Evolutionary conservation across 2,888 invertebrate species (phyloP), one percentile per base, ranked within the genome.

Genomic region (Meganola albula): DNA sequence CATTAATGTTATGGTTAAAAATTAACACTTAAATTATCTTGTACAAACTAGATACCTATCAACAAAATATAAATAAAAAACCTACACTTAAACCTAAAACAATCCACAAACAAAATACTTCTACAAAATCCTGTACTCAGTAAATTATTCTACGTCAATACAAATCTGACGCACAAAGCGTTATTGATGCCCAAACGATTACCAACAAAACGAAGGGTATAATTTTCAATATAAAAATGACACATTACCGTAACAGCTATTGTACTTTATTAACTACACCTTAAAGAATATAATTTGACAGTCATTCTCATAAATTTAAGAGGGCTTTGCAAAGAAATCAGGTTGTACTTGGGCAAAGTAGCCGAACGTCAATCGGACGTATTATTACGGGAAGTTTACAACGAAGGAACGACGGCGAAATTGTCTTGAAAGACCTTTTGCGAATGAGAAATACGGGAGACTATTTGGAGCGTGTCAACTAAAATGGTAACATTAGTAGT

Each of bases 271-370:
- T 70, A 70, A 68, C 65, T 56, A 57, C 44, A 48, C 41, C 40
- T n/a, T n/a, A n/a, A 54, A 54, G 64, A 65, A 65, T 64, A 68
- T 74, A 73, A 78, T 75, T 71, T 75, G 74, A 77, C 71, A 73
- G 68, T 66, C 61, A 61, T 69, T 71, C 59, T 53, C 66, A 65
- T 77, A 76, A 77, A 73, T 75, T 76, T 50, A 36, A 21, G 32
- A 49, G 38, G 45, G 44, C 41, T 57, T 51, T 55, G 48, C 45
- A 48, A 50, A 51, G 53, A 63, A 58, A 55, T 60, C 56, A 47
- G 45, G 34, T 44, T 46, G 42, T 47, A 43, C 37, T 58, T 54
- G 48, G 44, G 31, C 47, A 50, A 51, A 47, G 56, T 49, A 48
- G 57, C 47, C 40, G 48, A 55, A 52, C 51, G 55, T 58, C 60